A percentile compares a stretch with the other conserved stretches of the same genome.
These are phyloP conservation scores for Blennius ocellaris DNA, from an alignment of 2,113 vertebrate genomes.

Conservation along the genomic window DNA sequence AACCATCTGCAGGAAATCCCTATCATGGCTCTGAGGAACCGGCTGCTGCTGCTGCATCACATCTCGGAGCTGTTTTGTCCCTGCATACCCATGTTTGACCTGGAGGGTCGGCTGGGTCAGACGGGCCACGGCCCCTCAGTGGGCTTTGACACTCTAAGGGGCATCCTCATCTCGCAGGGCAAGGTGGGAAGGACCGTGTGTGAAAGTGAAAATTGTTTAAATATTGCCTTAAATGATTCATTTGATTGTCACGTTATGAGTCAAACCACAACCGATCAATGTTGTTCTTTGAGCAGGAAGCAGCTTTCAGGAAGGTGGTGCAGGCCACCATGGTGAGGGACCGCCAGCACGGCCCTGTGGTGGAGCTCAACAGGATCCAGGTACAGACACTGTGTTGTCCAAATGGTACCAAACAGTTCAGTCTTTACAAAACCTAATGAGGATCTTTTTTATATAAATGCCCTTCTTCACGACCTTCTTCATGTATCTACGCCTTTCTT, in stretches of 20 bases:
- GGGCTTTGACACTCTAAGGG: conserved; percentile 93
- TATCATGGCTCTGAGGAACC: conserved; percentile 92
- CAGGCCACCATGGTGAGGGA: conserved; percentile 99
- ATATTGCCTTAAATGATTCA: too few species aligned
- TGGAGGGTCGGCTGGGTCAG: conserved; percentile 94
- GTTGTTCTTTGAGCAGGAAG: conserved; percentile 90
- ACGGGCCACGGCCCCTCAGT: conserved; percentile 92
- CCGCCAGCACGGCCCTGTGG: conserved; percentile 95
- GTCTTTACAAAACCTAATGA: too few species aligned
- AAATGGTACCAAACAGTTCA: too few species aligned
- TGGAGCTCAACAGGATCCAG: conserved; percentile 98
- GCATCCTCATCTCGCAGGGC: conserved; percentile 97
- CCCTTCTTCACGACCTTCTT: too few species aligned
- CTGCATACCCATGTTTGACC: conserved; percentile 98
- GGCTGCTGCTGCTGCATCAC: conserved; percentile 94
- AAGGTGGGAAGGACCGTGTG: conserved; percentile 85
- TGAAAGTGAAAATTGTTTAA: not conserved
- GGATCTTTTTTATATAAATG: too few species aligned
- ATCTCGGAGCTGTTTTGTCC: conserved; percentile 99
- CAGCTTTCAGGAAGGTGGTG: conserved; percentile 97
- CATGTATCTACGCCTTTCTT: too few species aligned
- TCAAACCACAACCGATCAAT: too few species aligned
- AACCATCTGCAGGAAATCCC: conserved; percentile 97
- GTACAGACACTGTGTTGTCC: conserved; percentile 68
- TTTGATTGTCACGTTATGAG: not conserved